Evolutionary conservation across 2,113 vertebrate species (phyloP), one percentile per base, ranked within the genome.

Genomic region (Lagopus muta): DNA sequence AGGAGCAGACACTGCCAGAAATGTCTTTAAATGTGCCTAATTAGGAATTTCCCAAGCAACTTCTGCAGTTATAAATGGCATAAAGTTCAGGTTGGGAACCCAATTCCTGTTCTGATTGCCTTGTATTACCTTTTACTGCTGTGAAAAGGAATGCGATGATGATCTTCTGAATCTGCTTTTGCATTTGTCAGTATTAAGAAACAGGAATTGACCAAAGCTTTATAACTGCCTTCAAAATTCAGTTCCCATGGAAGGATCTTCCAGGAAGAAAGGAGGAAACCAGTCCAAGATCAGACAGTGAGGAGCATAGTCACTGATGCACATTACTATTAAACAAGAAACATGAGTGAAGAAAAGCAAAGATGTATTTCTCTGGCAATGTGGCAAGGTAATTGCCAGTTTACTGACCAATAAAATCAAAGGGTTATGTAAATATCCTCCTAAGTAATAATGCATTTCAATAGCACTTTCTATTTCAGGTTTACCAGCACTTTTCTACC

Each of bases 1-100:
- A 38, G 90, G 42, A 73, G n/a, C 60, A 55, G 48, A 40, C 62
- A 32, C 79, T 96, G 74, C 81, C 25, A 25, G 81, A 93, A 90
- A 75, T 92, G 86, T 95, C 83, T 96, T 93, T 91, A 93, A 92
- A 93, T 90, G 45, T 85, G 87, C 47, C 91, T 96, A 96, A 97
- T 97, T 95, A 96, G 93, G 95, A 95, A 79, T 69, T 95, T 91
- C 55, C 55, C 34, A 61, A 50, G 34, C 48, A 76, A 58, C 9
- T 58, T 42, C 36, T 38, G 70, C 48, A 70, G 42, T 76, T 70
- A 81, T 36, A 70, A 81, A 81, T n/a, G 7, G 27, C 40, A 24
- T n/a, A 36, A 88, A 62, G 34, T 43, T 57, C 47, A 50, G 8
- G 8, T 8, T 83, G 25, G 47, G 54, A 73, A 42, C 32, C 6